Base-by-base conservation (phyloP, 2,113 vertebrate species). In the Phylloscopus trochilus region DNA sequence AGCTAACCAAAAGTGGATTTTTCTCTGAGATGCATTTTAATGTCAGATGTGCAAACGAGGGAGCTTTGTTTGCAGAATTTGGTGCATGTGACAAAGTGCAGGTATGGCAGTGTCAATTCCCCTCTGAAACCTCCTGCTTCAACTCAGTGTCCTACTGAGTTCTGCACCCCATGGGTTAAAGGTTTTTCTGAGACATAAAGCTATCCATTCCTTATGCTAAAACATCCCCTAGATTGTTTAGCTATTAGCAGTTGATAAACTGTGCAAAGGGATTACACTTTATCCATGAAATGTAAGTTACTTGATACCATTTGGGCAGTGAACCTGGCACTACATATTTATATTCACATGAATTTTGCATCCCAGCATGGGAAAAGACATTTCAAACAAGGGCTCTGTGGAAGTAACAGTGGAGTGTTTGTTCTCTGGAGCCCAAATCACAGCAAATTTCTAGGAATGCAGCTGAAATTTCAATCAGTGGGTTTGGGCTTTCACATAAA, bases 361-460 rank as follows among this genome's bases (percentile, higher is more conserved):
- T 95, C 75, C 90, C 77, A 74, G 66, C 74, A 96, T 53, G 85
- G 64, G 56, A 89, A 96, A 51, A 96, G 73, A 51, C 31, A 60
- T 77, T 95, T 79, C 6, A 12, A 81, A 75, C 68, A 83, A 72
- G 86, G 87, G 74, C 90, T 91, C 60, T 81, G 9, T 87, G 81
- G 39, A 73, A 62, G 21, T 83, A 97, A 92, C 91, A 97, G 80
- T 80, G 62, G n/a, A 78, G 43, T 37, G 69, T 94, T 97, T 97
- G 90, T 83, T 90, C 85, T 83, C 49, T 72, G 64, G 76, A 90
- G 90, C 73, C 89, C 11, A 21, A 94, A 95, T 94, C 91, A 93
- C 77, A 90, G 55, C 33, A 97, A 63, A 93, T 97, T 67, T 96
- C 84, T 80, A 95, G 89, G 93, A 90, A 94, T 90, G 88, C 79